Evolutionary conservation across 2,888 invertebrate genomes (phyloP), one percentile per base, ranked within the genome.

Genomic region (Euplagia quadripunctaria): DNA sequence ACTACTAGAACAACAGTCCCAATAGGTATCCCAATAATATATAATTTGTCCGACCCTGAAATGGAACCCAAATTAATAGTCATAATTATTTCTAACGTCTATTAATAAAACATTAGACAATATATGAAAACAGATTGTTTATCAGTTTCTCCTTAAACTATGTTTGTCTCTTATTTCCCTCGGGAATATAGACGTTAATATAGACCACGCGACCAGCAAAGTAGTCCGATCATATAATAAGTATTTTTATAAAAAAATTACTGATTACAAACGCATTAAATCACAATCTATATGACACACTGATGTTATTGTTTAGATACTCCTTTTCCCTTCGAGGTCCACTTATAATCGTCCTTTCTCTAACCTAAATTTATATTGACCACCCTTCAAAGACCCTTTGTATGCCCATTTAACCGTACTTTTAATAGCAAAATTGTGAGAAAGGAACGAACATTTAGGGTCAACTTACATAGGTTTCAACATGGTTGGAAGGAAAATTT

Each of bases 401-500:
- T 68, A 76, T 79, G 66, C 71, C 77, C 75, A 76, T 79, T 79
- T 77, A 72, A 61, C 42, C 65, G 41, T 41, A 43, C 46, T 71
- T 79, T 79, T 82, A 80, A 75, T 64, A 66, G 64, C 67, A 16
- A 65, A 79, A 68, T 77, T 80, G 73, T 73, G 41, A 55, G 63
- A 67, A 75, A 78, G 68, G 73, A 80, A 72, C 66, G 68, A 73
- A 46, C 69, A 68, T 70, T 73, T 63, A 46, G 66, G 85, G 73
- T 76, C 84, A 74, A 74, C 43, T 72, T 73, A 74, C 65, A 76
- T 68, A 76, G 68, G 86, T 76, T 55, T 68, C 9, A 68, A 80
- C 77, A 74, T 70, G 74, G 72, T 78, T 79, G 64, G 74, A 77
- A 81, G 82, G 86, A 80, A 83, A 85, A 85, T 82, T 81, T 84